These are phyloP conservation scores for Odontothrips loti DNA, from an alignment of 2,888 invertebrate genomes.

Conservation along the genomic window DNA sequence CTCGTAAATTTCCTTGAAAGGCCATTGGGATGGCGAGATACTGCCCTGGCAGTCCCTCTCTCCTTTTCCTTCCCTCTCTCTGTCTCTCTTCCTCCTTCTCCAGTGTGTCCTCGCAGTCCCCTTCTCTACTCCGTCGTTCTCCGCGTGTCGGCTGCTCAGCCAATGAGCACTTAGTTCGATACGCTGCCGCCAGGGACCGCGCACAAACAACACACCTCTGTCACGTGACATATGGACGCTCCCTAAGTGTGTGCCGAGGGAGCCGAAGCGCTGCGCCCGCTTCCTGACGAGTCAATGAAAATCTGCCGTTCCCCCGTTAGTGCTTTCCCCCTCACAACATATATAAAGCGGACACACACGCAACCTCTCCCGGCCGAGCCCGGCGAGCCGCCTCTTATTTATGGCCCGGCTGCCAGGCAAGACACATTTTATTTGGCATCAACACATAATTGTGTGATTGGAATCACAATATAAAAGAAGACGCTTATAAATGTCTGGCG, in stretches of 20 bases:
- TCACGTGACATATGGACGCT: too few relatives aligned
- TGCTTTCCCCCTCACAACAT: background rate
- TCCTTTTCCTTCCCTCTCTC: background rate
- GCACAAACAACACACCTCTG: too few relatives aligned
- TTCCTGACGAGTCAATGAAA: background rate
- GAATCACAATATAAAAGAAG: conserved; percentile 27
- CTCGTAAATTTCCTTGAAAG: conserved; percentile 26
- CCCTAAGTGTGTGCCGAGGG: too few relatives aligned
- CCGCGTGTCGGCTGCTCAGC: too few relatives aligned
- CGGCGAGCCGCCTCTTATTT: background rate
- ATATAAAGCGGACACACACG: background rate
- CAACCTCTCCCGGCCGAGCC: background rate
- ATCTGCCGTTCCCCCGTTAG: too few relatives aligned
- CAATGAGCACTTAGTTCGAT: too few relatives aligned
- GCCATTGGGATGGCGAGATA: conserved; percentile 25
- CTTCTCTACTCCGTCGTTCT: background rate
- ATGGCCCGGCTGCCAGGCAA: conserved; percentile 15
- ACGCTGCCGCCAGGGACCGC: too few relatives aligned
- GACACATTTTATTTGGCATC: conserved; percentile 26
- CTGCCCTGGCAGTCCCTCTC: conserved; percentile 10
- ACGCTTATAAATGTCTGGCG: conserved; percentile 16
- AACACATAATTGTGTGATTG: conserved; percentile 26
- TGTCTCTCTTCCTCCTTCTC: background rate
- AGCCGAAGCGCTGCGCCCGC: too few relatives aligned
- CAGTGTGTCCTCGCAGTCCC: background rate